Conservation (phyloP, 2,797 vertebrate genomes). For the Muraenolepis orangiensis region DNA sequence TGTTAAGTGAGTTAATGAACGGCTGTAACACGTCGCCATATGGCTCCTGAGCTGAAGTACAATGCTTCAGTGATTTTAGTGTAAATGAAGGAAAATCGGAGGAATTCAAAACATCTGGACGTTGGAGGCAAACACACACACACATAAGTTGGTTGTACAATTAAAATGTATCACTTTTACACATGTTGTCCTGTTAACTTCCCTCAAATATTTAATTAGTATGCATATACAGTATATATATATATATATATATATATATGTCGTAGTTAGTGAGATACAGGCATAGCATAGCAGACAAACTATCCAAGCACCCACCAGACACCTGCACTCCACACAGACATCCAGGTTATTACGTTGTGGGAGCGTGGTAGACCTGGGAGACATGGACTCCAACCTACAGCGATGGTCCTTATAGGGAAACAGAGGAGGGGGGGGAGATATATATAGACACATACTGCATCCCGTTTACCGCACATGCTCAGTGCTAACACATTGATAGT, state of each 20-base stretch:
- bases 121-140: background rate
- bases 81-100: background rate
- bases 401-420: background rate
- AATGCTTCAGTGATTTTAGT: background rate
- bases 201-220: background rate
- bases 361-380: background rate
- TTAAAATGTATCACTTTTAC: background rate
- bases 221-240: too few relatives aligned
- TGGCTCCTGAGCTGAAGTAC: background rate
- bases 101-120: background rate
- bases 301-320: background rate
- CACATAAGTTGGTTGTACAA: background rate
- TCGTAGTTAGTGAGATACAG: background rate
- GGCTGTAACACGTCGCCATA: background rate
- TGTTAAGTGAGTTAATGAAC: constrained; percentile 27
- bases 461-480: background rate
- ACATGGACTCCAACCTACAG: background rate
- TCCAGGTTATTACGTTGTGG: background rate
- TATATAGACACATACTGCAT: background rate
- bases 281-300: background rate
- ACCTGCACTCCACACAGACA: background rate
- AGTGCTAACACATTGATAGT: background rate
- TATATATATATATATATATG: too few relatives aligned
- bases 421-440: background rate
- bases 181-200: background rate